Base-by-base conservation (phyloP, 30 jellyfish, hydroid and myxozoan species). In the Catostylus mosaicus region DNA sequence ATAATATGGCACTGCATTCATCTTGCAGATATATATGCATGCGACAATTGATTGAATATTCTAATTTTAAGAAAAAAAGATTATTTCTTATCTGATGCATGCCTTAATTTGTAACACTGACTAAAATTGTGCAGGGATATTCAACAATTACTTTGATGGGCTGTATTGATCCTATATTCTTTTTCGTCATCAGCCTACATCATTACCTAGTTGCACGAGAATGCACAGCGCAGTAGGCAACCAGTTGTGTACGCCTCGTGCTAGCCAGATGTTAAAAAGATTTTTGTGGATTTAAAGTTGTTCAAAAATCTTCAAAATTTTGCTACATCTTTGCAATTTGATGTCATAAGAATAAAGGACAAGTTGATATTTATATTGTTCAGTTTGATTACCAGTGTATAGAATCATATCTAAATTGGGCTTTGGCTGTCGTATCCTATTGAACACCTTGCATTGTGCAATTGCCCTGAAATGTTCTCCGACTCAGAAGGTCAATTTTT, bases 171-270 rank as follows among this genome's bases (percentile, higher is more conserved):
- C n/a, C 60, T 46, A 19, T 9, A 24, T 61, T 67, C 57, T 69
- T 34, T 37, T 18, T 69, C 57, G 82, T 69, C 60, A 69, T 46
- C 82, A 69, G 82, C 82, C 60, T 46, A 69, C 67, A 67, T 69
- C 66, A 67, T 27, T 69, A 69, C 67, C 37, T 38, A 69, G 60
- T 33, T 37, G 82, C 38, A 69, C 82, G 82, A 69, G 82, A 69
- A 26, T 2, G 79, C 34, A 61, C 79, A 24, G 60, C 27, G 79
- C 79, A 67, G 12, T 26, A 30, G 77, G 54, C 38, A 65, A 31
- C 77, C 77, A 65, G 77, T 65, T 65, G 77, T 65, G 77, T 30
- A 29, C 26, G 54, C 77, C 77, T 27, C 26, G 77, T 40, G 32
- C 46, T 46, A 19, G 82, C 77, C 77, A 65, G 77, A 65, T 48